Base-by-base conservation (phyloP, 92 coral and sea anemone species). In the Porites cylindrica region DNA sequence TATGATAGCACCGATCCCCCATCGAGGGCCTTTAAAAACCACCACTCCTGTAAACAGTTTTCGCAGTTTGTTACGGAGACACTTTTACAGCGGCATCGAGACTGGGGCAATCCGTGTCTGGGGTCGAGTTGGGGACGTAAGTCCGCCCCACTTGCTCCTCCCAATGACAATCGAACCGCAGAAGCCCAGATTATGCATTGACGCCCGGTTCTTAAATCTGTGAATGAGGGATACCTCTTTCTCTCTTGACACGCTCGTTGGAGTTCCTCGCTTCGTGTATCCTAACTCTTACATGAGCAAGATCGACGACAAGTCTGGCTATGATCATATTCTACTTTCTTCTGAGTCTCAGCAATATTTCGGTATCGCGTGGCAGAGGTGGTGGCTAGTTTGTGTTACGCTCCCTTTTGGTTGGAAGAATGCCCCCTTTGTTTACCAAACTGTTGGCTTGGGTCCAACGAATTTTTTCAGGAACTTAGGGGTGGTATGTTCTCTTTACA, bases 391-490 rank as follows among this genome's bases (percentile, higher is more conserved):
- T 68, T 11, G 24, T 13, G 24, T 68, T 68, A 68, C 32, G 72
- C 50, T 59, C 38, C 77, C 78, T 1, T 84, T 89, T 56, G 92
- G 90, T 7, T 92, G 94, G 92, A 66, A 76, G 85, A 77, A 84
- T 60, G 66, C 76, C 23, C 81, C 60, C 70, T 63, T 53, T 76
- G 53, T 90, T n/a, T 66, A 79, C 70, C 56, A 69, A 51, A 76
- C 92, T 18, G 76, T 88, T 26, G 92, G 92, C 14, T 51, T 77
- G 32, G 89, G 74, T 12, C 56, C 75, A 32, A 77, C 75, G 7
- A 60, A 21, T 51, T 70, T 85, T 64, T 76, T 83, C 75, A 72
- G 91, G 67, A 69, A 80, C 12, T 60, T 65, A 60, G 93, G 93
- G 6, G 51, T 92, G 7, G 67, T 91, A 10, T 80, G 93, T 56